Conservation (phyloP, 2,113 vertebrate species). For the Bungarus multicinctus region DNA sequence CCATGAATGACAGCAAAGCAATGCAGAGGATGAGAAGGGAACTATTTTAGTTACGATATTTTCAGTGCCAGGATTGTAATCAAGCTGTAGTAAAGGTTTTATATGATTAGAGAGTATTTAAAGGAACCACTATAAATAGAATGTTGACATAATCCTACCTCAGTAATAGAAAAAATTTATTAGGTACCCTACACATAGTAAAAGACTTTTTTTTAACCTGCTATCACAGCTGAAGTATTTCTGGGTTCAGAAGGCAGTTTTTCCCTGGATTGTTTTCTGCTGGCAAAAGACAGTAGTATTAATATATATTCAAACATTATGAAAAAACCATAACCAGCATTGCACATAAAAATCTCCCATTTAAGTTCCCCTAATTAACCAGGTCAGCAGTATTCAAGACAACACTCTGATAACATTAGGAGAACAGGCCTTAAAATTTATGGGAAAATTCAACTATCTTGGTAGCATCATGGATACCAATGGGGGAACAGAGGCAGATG, state of each 20-base stretch:
- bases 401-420: background rate
- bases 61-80: background rate
- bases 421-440: background rate
- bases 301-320: background rate
- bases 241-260: slow-evolving; percentile 46
- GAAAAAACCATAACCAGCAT: background rate
- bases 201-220: slow-evolving; percentile 63
- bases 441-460: background rate
- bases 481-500: background rate
- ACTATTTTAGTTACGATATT: background rate
- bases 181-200: background rate
- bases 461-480: background rate
- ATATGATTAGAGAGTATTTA: background rate
- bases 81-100: background rate
- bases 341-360: background rate
- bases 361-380: background rate
- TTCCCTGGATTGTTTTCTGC: slow-evolving; percentile 31
- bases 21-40: background rate
- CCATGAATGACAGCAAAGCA: background rate
- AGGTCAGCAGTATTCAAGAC: background rate
- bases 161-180: background rate
- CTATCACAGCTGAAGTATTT: slow-evolving; percentile 47
- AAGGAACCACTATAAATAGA: background rate
- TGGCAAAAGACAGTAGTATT: slow-evolving; percentile 43
- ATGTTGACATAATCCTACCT: background rate